phyloP scores from a whole-genome alignment of 2,888 invertebrate species.

The Drepanosiphum platanoidis region DNA sequence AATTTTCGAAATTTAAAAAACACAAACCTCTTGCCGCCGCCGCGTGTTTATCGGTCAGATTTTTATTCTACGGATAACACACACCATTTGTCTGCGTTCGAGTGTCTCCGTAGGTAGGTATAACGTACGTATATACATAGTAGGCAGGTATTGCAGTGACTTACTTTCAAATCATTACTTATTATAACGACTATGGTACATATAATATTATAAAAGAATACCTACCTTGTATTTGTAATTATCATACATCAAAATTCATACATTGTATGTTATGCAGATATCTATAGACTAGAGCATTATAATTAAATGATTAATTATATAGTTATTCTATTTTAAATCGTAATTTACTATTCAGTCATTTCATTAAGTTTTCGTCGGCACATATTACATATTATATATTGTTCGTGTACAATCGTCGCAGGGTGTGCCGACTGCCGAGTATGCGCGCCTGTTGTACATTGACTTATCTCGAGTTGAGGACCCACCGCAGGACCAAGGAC shows the following conservation, averaged over 20 bases:
- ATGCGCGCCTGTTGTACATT: neutral
- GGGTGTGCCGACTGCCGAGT: neutral
- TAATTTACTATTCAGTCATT: neutral
- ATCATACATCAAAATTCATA: neutral
- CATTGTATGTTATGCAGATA: neutral
- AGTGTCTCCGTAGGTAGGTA: neutral
- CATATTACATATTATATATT: neutral
- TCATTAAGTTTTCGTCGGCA: neutral
- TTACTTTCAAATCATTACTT: neutral
- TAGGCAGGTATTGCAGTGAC: neutral
- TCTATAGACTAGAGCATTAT: neutral
- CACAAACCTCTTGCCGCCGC: no score
- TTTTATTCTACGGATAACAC: neutral
- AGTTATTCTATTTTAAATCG: neutral
- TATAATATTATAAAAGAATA: neutral
- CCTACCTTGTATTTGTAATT: neutral
- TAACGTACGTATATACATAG: neutral
- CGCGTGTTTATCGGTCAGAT: no score
- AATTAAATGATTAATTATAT: slow-evolving; percentile 1
- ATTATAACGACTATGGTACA: no score
- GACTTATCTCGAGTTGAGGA: neutral
- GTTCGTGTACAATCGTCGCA: neutral
- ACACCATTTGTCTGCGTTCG: neutral
- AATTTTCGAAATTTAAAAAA: no score
- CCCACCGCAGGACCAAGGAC: neutral